Conservation (phyloP, 2,888 invertebrate species). For the Pasiphila rectangulata region DNA sequence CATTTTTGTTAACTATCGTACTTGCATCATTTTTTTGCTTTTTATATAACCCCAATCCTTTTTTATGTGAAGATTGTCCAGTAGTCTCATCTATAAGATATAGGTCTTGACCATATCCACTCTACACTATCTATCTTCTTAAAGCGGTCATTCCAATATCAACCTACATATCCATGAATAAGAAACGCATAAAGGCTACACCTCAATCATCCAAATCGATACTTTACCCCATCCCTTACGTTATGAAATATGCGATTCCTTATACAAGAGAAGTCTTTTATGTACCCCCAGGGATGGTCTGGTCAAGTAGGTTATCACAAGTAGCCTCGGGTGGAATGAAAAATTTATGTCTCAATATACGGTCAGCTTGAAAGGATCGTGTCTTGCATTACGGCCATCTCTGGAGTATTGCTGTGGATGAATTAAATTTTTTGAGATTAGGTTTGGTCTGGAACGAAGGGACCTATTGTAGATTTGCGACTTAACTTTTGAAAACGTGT, state of each 20-base stretch:
- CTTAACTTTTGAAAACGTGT: too few species aligned
- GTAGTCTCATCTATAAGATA: too few species aligned
- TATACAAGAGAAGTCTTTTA: conserved; percentile 79
- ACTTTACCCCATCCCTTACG: conserved; percentile 46
- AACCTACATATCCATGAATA: conserved; percentile 17
- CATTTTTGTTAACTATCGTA: too few species aligned
- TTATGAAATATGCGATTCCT: conserved; percentile 81
- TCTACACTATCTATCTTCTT: too few species aligned
- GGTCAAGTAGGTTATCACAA: conserved; percentile 80
- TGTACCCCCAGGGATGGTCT: conserved; percentile 72
- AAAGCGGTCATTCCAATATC: conserved; percentile 5
- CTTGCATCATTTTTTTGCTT: too few species aligned
- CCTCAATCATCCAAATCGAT: conserved; percentile 33
- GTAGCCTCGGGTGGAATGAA: conserved; percentile 75
- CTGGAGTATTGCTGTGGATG: conserved; percentile 41
- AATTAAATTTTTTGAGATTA: conserved; percentile 27
- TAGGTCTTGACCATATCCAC: too few species aligned
- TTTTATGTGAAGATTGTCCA: too few species aligned
- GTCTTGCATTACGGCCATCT: conserved; percentile 60
- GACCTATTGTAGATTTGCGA: too few species aligned
- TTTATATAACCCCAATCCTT: too few species aligned
- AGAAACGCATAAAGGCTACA: conserved; percentile 15
- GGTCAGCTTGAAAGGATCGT: conserved; percentile 54
- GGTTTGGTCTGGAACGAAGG: background rate
- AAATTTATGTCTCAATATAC: conserved; percentile 81